These are phyloP conservation scores for Dendrolimus houi DNA, from an alignment of 2,888 invertebrate genomes.

Conservation along the genomic window DNA sequence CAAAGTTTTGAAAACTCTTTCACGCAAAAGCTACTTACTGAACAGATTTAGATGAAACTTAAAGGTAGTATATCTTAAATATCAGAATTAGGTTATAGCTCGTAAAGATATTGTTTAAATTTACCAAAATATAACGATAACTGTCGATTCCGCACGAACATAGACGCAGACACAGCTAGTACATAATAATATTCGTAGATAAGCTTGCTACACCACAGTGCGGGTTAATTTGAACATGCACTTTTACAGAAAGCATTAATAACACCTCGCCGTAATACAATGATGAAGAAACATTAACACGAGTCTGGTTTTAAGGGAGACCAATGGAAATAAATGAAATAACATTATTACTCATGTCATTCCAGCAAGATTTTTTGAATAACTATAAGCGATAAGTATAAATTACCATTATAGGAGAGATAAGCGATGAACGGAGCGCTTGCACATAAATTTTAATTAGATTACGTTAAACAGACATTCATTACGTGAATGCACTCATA, in stretches of 20 bases:
- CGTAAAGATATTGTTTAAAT: too few relatives aligned
- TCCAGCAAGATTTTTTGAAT: conserved; percentile 18
- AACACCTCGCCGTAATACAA: conserved; percentile 6
- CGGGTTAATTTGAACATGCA: background rate
- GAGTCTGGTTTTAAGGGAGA: conserved; percentile 18
- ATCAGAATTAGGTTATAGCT: too few relatives aligned
- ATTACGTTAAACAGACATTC: conserved; percentile 29
- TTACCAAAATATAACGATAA: too few relatives aligned
- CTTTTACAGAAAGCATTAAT: conserved; percentile 21
- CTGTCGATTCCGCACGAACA: too few relatives aligned
- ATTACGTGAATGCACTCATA: conserved; percentile 34
- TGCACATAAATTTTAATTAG: conserved; percentile 49
- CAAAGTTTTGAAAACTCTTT: too few relatives aligned
- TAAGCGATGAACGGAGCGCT: conserved; percentile 38
- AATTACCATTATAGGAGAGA: conserved; percentile 25
- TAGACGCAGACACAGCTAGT: too few relatives aligned
- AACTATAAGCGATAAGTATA: conserved; percentile 21
- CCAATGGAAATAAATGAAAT: conserved; percentile 23
- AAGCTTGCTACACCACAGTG: background rate
- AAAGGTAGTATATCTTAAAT: too few relatives aligned
- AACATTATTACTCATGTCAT: conserved; percentile 18
- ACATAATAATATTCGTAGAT: too few relatives aligned
- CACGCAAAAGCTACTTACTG: too few relatives aligned
- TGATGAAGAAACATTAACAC: conserved; percentile 26
- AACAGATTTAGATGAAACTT: too few relatives aligned